Evolutionary conservation across 2,797 vertebrate genomes (phyloP), one percentile per base, ranked within the genome.

Genomic region (Tamandua tetradactyla): DNA sequence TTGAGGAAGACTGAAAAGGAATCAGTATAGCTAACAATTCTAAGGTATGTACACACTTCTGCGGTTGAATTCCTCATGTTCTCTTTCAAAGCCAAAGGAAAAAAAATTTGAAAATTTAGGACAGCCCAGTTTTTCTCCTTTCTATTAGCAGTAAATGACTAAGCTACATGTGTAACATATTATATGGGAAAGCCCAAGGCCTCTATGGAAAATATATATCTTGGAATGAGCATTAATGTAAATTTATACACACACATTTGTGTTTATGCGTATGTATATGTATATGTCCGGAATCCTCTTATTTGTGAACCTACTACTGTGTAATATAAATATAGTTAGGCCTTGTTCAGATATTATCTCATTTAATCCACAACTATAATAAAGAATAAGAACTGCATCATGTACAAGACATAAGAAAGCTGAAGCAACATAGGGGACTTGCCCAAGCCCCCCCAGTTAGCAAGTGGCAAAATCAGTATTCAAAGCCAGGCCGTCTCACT

Each of bases 61-160:
- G 18, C 75, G 14, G 23, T 55, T 85, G 30, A 81, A 55, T 81
- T 69, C 7, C 40, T 84, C n/a, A 83, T 2, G 75, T 1, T 10
- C 74, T 91, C 89, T n/a, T 93, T 95, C 44, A 87, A 81, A 94
- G 49, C 14, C 22, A 62, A 80, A 89, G 25, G 25, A 72, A 80
- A 90, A 94, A n/a, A 90, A 83, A 69, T 61, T 47, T 52, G n/a
- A 94, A 93, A 87, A 37, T 10, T 94, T 82, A 82, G 69, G 71
- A 83, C 30, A 84, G 66, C 7, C 6, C 14, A 79, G 23, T 8
- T 22, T 42, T 78, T 75, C 20, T 81, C n/a, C 32, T 92, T 68
- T 82, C 84, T 74, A 66, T 78, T 94, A 72, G 22, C 18, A 72
- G 55, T 84, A 44, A 83, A 72, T 68, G 17, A 13, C 27, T 93